Evolutionary conservation across 2,797 vertebrate species (phyloP).

Genomic region (Malacoraja senta): DNA sequence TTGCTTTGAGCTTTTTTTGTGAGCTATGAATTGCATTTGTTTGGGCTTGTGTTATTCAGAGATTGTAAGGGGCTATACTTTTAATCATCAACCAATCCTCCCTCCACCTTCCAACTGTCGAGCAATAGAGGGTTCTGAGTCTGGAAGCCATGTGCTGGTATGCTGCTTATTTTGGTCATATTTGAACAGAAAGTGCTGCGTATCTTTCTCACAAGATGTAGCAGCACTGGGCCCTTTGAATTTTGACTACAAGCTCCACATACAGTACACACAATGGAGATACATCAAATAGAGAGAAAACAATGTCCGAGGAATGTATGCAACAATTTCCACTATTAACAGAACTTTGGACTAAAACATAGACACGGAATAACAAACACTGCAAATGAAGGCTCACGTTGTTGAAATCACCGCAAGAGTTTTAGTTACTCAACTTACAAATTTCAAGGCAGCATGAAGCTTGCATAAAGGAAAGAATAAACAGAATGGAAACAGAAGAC

Average conservation of each 20-base stretch:
- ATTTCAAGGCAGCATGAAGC: not conserved
- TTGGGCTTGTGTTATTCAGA: too few species aligned
- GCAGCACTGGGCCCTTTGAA: not conserved
- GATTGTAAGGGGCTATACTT: too few species aligned
- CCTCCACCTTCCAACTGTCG: too few species aligned
- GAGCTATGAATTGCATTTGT: too few species aligned
- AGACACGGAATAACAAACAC: not conserved
- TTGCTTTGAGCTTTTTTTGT: too few species aligned
- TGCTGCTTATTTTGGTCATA: too few species aligned
- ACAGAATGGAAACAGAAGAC: not conserved
- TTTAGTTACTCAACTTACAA: not conserved
- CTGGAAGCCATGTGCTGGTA: too few species aligned
- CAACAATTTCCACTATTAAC: not conserved
- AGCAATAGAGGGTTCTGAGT: too few species aligned
- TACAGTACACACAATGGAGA: not conserved
- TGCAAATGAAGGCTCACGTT: not conserved
- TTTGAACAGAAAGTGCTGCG: too few species aligned
- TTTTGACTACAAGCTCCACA: not conserved
- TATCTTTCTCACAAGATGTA: too few species aligned
- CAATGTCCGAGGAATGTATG: not conserved
- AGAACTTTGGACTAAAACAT: not conserved
- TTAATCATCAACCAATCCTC: too few species aligned
- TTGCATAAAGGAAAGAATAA: not conserved
- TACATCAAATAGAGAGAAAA: constrained; percentile 8
- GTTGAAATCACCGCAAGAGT: not conserved